phyloP scores from a whole-genome alignment of 2,888 invertebrate species.

The Marasmarcha lunaedactyla region DNA sequence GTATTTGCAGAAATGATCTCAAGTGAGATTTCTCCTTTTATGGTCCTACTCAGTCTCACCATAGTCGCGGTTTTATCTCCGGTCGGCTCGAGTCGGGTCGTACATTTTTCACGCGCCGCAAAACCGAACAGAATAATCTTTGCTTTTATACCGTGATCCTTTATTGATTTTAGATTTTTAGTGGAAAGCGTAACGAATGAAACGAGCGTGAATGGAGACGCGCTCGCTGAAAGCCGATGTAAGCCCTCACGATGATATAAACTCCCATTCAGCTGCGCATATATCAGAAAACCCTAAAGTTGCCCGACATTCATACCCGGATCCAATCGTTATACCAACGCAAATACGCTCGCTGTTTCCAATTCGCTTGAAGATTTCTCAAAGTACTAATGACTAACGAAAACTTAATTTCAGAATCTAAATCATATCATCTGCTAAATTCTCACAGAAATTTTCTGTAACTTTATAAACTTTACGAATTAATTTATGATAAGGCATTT shows the following conservation, averaged over 20 bases:
- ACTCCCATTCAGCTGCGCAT: slow-evolving; percentile 51
- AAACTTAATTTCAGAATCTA: slow-evolving; percentile 13
- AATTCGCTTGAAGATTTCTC: no score
- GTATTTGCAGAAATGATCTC: slow-evolving; percentile 69
- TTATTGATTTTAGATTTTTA: slow-evolving; percentile 72
- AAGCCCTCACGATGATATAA: slow-evolving; percentile 62
- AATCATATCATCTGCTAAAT: slow-evolving; percentile 41
- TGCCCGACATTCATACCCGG: slow-evolving; percentile 23
- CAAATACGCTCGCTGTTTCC: slow-evolving; percentile 2
- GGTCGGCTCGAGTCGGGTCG: slow-evolving; percentile 60
- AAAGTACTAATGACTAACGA: no score
- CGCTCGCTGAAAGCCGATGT: slow-evolving; percentile 57
- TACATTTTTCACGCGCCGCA: slow-evolving; percentile 64
- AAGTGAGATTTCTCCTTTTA: slow-evolving; percentile 61
- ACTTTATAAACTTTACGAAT: slow-evolving; percentile 45
- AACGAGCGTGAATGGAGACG: slow-evolving; percentile 63
- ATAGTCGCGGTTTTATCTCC: slow-evolving; percentile 69
- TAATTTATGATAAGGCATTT: slow-evolving; percentile 62
- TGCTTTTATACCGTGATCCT: slow-evolving; percentile 68
- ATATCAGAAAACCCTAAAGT: slow-evolving; percentile 46
- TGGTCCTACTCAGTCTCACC: slow-evolving; percentile 61
- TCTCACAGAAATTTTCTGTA: slow-evolving; percentile 45
- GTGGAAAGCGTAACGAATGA: slow-evolving; percentile 66
- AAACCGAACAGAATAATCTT: slow-evolving; percentile 64
- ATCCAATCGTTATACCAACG: slow-evolving; percentile 13